phyloP scores from a whole-genome alignment of 2,113 vertebrate genomes.

The Python bivittatus region DNA sequence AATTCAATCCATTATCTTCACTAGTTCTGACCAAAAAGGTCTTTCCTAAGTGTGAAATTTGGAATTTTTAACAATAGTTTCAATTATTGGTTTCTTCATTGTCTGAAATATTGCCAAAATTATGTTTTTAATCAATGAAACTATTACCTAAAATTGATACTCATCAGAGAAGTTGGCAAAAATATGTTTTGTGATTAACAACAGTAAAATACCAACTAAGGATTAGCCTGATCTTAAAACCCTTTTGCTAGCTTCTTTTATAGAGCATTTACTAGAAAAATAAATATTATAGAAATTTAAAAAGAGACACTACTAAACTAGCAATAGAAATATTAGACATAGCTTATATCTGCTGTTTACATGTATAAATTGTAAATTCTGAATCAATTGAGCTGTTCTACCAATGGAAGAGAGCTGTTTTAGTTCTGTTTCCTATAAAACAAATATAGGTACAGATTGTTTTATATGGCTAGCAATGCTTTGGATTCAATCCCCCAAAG shows the following conservation, averaged over 20 bases:
- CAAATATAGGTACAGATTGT: conserved; percentile 56
- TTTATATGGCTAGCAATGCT: conserved; percentile 50
- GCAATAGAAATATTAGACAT: conserved; percentile 19
- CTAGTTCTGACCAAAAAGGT: not conserved
- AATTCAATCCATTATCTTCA: not conserved
- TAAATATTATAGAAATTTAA: conserved; percentile 23
- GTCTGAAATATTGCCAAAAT: conserved; percentile 32
- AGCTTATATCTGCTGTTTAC: not conserved
- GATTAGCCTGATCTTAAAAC: conserved; percentile 14
- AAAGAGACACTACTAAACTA: not conserved
- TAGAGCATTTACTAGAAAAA: not conserved
- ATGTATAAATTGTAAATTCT: conserved; percentile 57
- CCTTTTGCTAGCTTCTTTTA: conserved; percentile 25
- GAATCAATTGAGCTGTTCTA: conserved; percentile 76
- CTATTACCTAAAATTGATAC: not conserved
- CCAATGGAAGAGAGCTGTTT: no score
- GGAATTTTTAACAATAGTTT: not conserved
- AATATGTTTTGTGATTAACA: not conserved
- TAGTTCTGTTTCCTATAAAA: conserved; percentile 74
- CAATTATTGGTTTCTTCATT: conserved; percentile 18
- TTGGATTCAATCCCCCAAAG: not conserved
- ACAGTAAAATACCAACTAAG: not conserved
- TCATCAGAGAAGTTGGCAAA: not conserved
- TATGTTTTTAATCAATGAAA: conserved; percentile 43
- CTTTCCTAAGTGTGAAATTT: not conserved